These are phyloP conservation scores for Epinephelus awoara DNA, from an alignment of 2,797 vertebrate genomes.

Conservation along the genomic window DNA sequence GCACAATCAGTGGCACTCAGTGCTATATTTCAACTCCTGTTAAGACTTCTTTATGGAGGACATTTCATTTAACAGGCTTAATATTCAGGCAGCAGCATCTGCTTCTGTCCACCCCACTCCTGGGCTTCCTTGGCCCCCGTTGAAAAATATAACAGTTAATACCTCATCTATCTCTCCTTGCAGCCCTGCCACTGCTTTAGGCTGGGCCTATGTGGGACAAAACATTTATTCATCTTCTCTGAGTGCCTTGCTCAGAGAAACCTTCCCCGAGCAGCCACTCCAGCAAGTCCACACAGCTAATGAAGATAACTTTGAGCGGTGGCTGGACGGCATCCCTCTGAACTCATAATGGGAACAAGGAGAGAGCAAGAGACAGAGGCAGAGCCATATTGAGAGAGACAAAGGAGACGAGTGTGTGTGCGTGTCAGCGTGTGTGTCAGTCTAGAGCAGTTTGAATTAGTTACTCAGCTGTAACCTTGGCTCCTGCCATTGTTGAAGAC, in stretches of 20 bases:
- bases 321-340: slow-evolving; percentile 76
- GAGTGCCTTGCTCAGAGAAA: slow-evolving; percentile 77
- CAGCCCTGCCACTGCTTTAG: slow-evolving; percentile 71
- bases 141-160: slow-evolving; percentile 80
- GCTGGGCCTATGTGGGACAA: slow-evolving; percentile 79
- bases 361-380: slow-evolving; percentile 65
- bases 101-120: slow-evolving; percentile 73
- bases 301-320: slow-evolving; percentile 81
- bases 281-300: slow-evolving; percentile 73
- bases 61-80: slow-evolving; percentile 77
- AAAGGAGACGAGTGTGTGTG: slow-evolving; percentile 65
- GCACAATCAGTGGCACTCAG: slow-evolving; percentile 44
- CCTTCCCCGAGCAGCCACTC: slow-evolving; percentile 73
- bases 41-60: slow-evolving; percentile 71
- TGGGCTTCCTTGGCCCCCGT: slow-evolving; percentile 54
- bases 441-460: slow-evolving; percentile 79
- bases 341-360: slow-evolving; percentile 76
- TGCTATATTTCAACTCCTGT: slow-evolving; percentile 67
- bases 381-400: slow-evolving; percentile 74
- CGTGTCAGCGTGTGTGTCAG: slow-evolving; percentile 58
- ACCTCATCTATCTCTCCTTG: slow-evolving; percentile 79
- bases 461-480: slow-evolving; percentile 85
- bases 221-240: slow-evolving; percentile 81
- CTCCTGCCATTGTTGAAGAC: slow-evolving; percentile 82
- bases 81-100: slow-evolving; percentile 74